phyloP scores from a whole-genome alignment of 2,113 vertebrate genomes.

The Boulengeromyrus knoepffleri region DNA sequence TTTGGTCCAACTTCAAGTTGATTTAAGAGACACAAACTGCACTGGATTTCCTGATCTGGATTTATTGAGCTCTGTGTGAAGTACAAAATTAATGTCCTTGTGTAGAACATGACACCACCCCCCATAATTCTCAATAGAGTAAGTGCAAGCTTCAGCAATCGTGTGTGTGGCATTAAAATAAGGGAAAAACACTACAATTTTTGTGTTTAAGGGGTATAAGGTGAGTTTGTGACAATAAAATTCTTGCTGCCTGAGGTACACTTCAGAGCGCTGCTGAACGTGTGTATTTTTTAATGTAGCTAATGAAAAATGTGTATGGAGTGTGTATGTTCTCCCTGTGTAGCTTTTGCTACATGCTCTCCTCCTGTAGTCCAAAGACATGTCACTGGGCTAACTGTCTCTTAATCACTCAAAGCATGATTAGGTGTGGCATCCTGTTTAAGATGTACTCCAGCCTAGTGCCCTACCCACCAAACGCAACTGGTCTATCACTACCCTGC shows the following conservation, averaged over 20 bases:
- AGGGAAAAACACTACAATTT: neutral
- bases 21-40: neutral
- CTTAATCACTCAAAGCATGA: neutral
- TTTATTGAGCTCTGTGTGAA: neutral
- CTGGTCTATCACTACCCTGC: neutral
- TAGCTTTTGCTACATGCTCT: neutral
- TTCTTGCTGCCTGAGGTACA: neutral
- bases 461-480: neutral
- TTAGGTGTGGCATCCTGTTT: neutral
- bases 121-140: neutral
- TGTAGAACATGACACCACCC: neutral
- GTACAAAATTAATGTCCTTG: neutral
- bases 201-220: neutral
- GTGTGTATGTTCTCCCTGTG: neutral
- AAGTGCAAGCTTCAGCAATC: neutral
- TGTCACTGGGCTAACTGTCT: neutral
- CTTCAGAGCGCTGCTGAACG: neutral
- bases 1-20: constrained; percentile 19
- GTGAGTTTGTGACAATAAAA: neutral
- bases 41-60: neutral
- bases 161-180: neutral
- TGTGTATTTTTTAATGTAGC: neutral
- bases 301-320: neutral
- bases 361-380: neutral
- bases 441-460: neutral